Percentiles rank a stretch among this genome's conserved stretches.
Evolutionary conservation across 1,140 invertebrate species (phyloP).

Genomic region (Pseudachorutes palmiensis): DNA sequence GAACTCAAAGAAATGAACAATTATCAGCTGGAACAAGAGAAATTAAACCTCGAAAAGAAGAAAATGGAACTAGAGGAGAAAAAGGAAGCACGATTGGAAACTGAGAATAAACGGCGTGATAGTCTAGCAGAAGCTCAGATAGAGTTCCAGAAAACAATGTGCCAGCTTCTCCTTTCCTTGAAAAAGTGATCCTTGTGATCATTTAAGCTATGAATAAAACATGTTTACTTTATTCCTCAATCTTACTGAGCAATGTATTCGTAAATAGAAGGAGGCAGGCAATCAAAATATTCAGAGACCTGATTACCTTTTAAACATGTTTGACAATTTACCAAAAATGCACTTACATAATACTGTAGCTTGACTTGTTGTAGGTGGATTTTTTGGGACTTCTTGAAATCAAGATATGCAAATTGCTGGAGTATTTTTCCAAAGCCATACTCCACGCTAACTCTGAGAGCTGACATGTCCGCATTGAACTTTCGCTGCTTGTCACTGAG

Average conservation of each 20-base stretch:
- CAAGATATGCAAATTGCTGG: conserved; percentile 3
- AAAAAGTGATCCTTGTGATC: not conserved
- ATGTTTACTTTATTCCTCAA: not conserved
- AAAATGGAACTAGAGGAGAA: not conserved
- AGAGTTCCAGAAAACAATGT: not conserved
- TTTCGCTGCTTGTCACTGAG: not conserved
- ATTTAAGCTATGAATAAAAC: too few species aligned
- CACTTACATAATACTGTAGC: not conserved
- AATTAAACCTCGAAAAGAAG: not conserved
- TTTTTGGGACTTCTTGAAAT: conserved; percentile 2
- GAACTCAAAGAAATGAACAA: too few species aligned
- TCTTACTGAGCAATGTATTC: not conserved
- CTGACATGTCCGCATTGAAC: not conserved
- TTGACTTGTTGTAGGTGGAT: not conserved
- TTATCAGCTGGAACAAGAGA: too few species aligned
- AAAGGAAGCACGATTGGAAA: not conserved
- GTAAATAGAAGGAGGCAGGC: not conserved
- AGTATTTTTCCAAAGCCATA: not conserved
- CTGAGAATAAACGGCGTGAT: not conserved
- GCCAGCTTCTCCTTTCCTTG: not conserved
- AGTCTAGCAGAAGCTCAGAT: not conserved
- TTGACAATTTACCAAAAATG: conserved; percentile 2
- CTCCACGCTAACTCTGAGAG: conserved; percentile 2
- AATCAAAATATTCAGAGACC: not conserved
- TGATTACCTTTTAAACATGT: conserved; percentile 4